Evolutionary conservation across 2,888 invertebrate genomes (phyloP).

Genomic region (Argyresthia goedartella): DNA sequence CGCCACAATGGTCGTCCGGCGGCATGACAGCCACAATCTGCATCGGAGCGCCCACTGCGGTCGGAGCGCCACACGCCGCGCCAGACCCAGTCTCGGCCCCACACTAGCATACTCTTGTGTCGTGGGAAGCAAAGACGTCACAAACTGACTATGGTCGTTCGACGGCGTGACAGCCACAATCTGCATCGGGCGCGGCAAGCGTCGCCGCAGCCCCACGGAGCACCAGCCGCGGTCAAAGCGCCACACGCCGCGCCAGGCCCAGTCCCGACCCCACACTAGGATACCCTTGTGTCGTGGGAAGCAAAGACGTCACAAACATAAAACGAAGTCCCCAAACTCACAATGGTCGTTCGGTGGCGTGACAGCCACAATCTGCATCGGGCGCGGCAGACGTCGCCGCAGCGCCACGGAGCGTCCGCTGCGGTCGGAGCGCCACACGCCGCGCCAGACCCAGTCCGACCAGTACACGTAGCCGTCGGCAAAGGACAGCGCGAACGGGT

Average conservation of each 20-base stretch:
- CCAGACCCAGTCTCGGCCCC: slow-evolving; percentile 93
- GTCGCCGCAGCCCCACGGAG: slow-evolving; percentile 77
- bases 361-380: slow-evolving; percentile 78
- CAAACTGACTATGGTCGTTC: no score
- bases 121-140: no score
- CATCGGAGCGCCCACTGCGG: slow-evolving; percentile 88
- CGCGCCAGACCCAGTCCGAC: slow-evolving; percentile 92
- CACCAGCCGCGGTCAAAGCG: slow-evolving; percentile 86
- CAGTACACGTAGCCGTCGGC: slow-evolving; percentile 87
- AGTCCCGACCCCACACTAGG: no score
- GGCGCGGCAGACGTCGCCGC: slow-evolving; percentile 79
- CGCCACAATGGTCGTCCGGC: neutral
- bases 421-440: slow-evolving; percentile 85
- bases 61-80: slow-evolving; percentile 86
- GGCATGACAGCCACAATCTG: slow-evolving; percentile 52
- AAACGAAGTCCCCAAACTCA: no score
- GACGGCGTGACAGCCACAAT: no score
- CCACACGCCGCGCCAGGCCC: slow-evolving; percentile 87
- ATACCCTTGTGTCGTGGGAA: no score
- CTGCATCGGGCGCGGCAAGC: slow-evolving; percentile 83
- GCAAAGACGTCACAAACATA: no score
- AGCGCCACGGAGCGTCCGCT: slow-evolving; percentile 81
- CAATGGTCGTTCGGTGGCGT: neutral
- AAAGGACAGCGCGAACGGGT: slow-evolving; percentile 89
- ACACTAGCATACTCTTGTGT: no score